Evolutionary conservation across 2,113 vertebrate species (phyloP).

Genomic region (Grammatotria lemairii): DNA sequence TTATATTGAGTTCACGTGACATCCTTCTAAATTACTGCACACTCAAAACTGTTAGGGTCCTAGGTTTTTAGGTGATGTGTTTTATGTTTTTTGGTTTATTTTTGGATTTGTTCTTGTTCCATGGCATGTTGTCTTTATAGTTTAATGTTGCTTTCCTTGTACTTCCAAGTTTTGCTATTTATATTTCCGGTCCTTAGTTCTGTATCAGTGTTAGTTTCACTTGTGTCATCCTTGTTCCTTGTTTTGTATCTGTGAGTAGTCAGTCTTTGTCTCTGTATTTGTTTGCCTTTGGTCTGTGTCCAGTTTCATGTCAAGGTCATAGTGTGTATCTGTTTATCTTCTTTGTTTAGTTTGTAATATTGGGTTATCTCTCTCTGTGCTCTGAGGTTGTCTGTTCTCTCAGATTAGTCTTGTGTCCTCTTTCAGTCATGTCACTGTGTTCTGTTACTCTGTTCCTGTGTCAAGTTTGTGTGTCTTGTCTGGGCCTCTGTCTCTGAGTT

Average conservation of each 20-base stretch:
- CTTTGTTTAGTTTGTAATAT: background rate
- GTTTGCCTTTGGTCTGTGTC: background rate
- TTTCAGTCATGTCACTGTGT: background rate
- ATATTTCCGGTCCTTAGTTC: rapidly evolving
- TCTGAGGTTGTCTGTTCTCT: background rate
- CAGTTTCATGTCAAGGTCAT: background rate
- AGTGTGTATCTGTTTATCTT: background rate
- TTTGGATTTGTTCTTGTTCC: background rate
- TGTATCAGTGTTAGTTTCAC: background rate
- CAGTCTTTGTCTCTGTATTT: background rate
- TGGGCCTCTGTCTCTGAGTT: background rate
- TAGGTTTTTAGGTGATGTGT: rapidly evolving
- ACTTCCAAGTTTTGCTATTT: background rate
- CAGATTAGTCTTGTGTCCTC: background rate
- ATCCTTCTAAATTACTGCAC: background rate
- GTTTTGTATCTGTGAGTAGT: background rate
- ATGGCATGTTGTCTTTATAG: background rate
- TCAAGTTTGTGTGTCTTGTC: background rate
- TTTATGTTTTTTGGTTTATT: background rate
- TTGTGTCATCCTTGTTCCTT: background rate
- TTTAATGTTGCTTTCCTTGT: background rate
- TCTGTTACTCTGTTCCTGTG: background rate
- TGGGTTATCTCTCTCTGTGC: background rate
- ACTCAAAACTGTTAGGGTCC: background rate
- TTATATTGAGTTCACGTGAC: background rate